phyloP scores from a whole-genome alignment of 2,888 invertebrate genomes.

The Oscheius sp. region DNA sequence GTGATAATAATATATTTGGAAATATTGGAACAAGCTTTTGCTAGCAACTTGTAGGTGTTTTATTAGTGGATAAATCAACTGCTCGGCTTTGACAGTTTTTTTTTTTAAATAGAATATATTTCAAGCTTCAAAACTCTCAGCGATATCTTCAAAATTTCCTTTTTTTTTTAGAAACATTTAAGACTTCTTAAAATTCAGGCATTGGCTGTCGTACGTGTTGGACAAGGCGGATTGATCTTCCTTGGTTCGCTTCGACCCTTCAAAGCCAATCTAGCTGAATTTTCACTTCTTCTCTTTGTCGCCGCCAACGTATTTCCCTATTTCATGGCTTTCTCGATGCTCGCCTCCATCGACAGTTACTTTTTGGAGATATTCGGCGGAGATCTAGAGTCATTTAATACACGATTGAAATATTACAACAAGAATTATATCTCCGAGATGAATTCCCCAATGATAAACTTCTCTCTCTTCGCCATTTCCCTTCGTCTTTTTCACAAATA shows the following conservation, averaged over 20 bases:
- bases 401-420: too few species aligned
- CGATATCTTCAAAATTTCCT: background rate
- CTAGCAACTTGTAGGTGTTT: background rate
- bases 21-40: too few species aligned
- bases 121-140: background rate
- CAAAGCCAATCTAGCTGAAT: background rate
- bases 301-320: background rate
- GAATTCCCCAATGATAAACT: background rate
- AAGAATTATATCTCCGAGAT: background rate
- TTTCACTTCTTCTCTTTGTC: background rate
- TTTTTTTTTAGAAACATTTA: background rate
- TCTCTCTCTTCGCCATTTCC: background rate
- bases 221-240: slow-evolving; percentile 15
- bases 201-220: background rate
- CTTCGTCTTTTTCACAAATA: background rate
- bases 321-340: background rate
- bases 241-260: slow-evolving; percentile 9
- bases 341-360: background rate
- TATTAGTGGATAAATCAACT: background rate
- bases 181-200: too few species aligned
- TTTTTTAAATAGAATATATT: too few species aligned
- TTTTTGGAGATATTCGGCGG: background rate
- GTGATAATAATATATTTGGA: too few species aligned
- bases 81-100: too few species aligned
- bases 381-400: background rate